Evolutionary conservation across 2,113 vertebrate genomes (phyloP), one percentile per base, ranked within the genome.

Genomic region (Gracilinanus agilis): DNA sequence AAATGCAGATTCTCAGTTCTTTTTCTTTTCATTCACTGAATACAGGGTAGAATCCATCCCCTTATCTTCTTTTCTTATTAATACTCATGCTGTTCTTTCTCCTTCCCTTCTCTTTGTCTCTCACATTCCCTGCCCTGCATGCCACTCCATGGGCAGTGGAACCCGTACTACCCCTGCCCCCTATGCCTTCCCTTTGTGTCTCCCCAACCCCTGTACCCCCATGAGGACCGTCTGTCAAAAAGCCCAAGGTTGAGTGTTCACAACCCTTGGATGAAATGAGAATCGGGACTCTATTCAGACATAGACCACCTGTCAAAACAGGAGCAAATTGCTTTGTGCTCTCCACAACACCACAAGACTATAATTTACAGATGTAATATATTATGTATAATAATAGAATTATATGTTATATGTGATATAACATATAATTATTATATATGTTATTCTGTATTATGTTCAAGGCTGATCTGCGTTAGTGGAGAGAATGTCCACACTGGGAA

Each of bases 1-100:
- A 61, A 83, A 83, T 40, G n/a, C 40, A 83, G 40, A 88, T n/a
- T 40, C 44, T 89, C 53, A 53, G 91, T 56, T 94, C 25, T 90
- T 90, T 24, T 49, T 93, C 83, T 16, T 88, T 95, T 89, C n/a
- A 75, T 95, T 95, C 53, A 58, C 9, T n/a, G 44, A 23, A 21
- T 11, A n/a, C 16, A 53, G 40, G 19, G 92, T 90, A 44, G 16
- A 91, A 91, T 94, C 90, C 94, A 55, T 67, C 91, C 16, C 19
- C 67, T 40, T 34, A 67, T 34, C 58, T 67, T 49, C 27, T 67
- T 34, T 56, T 9, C 27, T 34, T 67, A 67, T 67, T 34, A 67
- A 27, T 34, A 29, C 29, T 67, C 58, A 67, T 34, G 10, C 58
- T 34, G 29, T 29, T 49, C 83, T 44, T 88, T 44, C 88, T 29